Conservation (phyloP, 2,888 invertebrate genomes). For the Pollenia labialis region DNA sequence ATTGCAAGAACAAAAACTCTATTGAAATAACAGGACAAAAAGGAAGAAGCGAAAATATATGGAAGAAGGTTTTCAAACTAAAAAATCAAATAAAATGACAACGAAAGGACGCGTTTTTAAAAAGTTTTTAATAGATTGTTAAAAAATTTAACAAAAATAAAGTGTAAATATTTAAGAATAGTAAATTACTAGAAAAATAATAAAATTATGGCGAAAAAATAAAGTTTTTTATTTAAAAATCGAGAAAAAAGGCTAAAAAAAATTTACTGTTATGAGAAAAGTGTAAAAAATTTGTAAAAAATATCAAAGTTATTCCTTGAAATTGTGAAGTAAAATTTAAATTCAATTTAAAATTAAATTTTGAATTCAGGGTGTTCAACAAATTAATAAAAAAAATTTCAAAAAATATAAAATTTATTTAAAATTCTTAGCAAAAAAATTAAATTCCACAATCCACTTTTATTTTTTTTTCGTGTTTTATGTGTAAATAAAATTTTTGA, state of each 20-base stretch:
- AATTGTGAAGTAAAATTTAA: no score
- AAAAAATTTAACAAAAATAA: slow-evolving; percentile 3
- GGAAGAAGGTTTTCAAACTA: background rate
- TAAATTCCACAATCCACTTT: slow-evolving; percentile 61
- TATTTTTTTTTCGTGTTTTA: slow-evolving; percentile 29
- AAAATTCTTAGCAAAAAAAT: slow-evolving; percentile 5
- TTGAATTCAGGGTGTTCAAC: no score
- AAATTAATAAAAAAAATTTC: background rate
- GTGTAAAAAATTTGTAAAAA: no score
- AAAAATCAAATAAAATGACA: background rate
- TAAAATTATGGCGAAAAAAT: no score
- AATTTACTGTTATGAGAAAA: no score
- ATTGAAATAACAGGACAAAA: slow-evolving; percentile 52
- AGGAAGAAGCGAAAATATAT: background rate
- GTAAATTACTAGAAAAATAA: no score
- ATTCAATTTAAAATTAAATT: no score
- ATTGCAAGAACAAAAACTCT: slow-evolving; percentile 11
- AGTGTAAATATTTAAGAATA: background rate
- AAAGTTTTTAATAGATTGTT: background rate
- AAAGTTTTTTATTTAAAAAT: no score
- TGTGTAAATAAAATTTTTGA: slow-evolving; percentile 59
- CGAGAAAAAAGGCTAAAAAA: no score
- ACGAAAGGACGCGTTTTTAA: background rate
- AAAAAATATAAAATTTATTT: background rate
- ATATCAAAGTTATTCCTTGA: no score